Evolutionary conservation across 2,797 vertebrate genomes (phyloP), one percentile per base, ranked within the genome.

Genomic region (Intellagama lesueurii): DNA sequence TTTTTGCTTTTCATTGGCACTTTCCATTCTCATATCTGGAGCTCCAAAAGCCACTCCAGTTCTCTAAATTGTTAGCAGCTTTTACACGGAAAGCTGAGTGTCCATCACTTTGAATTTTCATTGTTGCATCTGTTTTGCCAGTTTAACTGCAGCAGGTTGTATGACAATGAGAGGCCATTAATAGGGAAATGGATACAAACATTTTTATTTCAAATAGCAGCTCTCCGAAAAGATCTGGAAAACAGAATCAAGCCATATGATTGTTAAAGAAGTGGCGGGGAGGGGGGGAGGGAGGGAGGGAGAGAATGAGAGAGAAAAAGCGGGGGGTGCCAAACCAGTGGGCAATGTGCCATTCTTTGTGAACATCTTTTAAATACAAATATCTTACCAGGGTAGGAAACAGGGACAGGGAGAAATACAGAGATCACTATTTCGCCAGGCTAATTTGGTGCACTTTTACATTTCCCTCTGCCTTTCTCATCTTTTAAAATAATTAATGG

Each of bases 51-150:
- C 90, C 95, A 94, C 96, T 96, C 97, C 95, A 91, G 92, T 92
- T 94, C 91, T 91, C 96, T 94, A 94, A 96, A 97, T 94, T 96
- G 94, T 95, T 92, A 96, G 95, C 96, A 94, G 97, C 96, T 96
- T 97, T 97, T 97, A 97, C 94, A 93, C 95, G 95, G 94, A 93
- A 95, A 95, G 96, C 96, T 94, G 96, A 97, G 97, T 96, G 96
- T 97, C 96, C 96, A 96, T 96, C 97, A 95, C 96, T 97, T 96
- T 97, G 95, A 95, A 97, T 97, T 97, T 97, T 97, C 97, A 97
- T 96, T 87, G 91, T 97, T 96, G 95, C 97, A 97, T 97, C 97
- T 97, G 97, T 94, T 97, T 97, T 95, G 95, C 95, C 95, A 92
- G 96, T 97, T 96, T 96, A 94, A 90, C 96, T 96, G 94, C 93